Percentiles rank a stretch among this genome's conserved stretches.
These are phyloP conservation scores for Leucoma salicis DNA, from an alignment of 2,888 invertebrate genomes.

Conservation along the genomic window DNA sequence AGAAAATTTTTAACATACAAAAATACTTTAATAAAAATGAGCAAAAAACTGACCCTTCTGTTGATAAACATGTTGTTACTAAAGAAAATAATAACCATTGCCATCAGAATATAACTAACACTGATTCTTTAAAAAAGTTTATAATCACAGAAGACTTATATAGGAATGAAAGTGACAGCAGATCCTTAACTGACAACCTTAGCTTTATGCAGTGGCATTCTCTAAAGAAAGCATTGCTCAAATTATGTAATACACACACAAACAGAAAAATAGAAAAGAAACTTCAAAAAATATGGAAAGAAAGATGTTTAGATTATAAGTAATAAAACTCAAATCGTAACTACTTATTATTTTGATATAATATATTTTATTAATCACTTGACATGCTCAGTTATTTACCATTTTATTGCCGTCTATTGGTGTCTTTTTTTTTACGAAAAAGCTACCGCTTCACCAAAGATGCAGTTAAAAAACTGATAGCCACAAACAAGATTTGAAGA, in stretches of 20 bases:
- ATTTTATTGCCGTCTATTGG: too few relatives aligned
- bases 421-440: too few relatives aligned
- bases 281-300: constrained; percentile 66
- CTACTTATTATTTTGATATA: too few relatives aligned
- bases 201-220: constrained; percentile 82
- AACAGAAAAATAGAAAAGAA: constrained; percentile 63
- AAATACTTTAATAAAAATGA: background rate
- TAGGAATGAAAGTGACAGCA: constrained; percentile 49
- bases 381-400: too few relatives aligned
- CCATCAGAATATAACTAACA: constrained; percentile 50
- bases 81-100: constrained; percentile 36
- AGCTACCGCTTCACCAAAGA: too few relatives aligned
- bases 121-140: constrained; percentile 50
- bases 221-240: constrained; percentile 59
- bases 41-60: background rate
- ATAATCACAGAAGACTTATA: constrained; percentile 58
- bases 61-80: constrained; percentile 8
- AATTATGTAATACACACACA: constrained; percentile 44
- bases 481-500: too few relatives aligned
- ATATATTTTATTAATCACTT: too few relatives aligned
- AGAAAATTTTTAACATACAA: too few relatives aligned
- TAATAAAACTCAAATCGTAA: too few relatives aligned
- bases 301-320: constrained; percentile 64
- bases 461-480: too few relatives aligned
- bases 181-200: constrained; percentile 62